A percentile compares a stretch with the other conserved stretches of the same genome.
Evolutionary conservation across 2,888 invertebrate species (phyloP).

Genomic region (Drosophila kanekoi): DNA sequence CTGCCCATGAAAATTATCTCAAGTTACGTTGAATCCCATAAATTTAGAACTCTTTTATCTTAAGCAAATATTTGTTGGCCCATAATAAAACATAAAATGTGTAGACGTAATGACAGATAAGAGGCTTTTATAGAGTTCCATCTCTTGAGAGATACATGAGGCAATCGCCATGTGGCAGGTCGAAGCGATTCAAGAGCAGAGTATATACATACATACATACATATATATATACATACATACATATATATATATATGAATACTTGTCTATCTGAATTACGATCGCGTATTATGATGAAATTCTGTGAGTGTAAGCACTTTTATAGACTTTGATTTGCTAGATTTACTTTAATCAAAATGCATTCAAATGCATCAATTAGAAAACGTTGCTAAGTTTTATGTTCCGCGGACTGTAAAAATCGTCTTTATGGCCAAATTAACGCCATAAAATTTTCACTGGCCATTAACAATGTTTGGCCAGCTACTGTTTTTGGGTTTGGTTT

Average conservation of each 20-base stretch:
- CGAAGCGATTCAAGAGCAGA: background rate
- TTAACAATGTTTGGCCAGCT: background rate
- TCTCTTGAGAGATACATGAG: slow-evolving; percentile 8
- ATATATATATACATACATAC: background rate
- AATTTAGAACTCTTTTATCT: slow-evolving; percentile 30
- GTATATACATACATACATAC: background rate
- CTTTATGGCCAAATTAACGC: slow-evolving; percentile 28
- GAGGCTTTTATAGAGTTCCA: slow-evolving; percentile 27
- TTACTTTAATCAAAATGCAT: slow-evolving; percentile 18
- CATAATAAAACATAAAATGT: slow-evolving; percentile 17
- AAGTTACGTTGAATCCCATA: slow-evolving; percentile 30
- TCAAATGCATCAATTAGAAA: slow-evolving; percentile 5
- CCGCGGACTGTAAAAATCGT: slow-evolving; percentile 11
- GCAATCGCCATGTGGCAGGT: slow-evolving; percentile 44
- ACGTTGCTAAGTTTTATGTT: slow-evolving; percentile 18
- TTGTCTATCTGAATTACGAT: slow-evolving; percentile 1
- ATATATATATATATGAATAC: too few species aligned
- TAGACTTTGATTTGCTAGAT: slow-evolving; percentile 4
- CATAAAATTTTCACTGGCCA: slow-evolving; percentile 16
- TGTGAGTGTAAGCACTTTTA: slow-evolving; percentile 2
- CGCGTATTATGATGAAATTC: background rate
- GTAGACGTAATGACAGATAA: slow-evolving; percentile 47
- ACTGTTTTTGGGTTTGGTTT: slow-evolving; percentile 2
- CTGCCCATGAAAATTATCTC: slow-evolving; percentile 25
- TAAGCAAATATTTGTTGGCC: slow-evolving; percentile 24